Evolutionary conservation across 2,797 vertebrate species (phyloP), one percentile per base, ranked within the genome.

Genomic region (Macroramphosus scolopax): DNA sequence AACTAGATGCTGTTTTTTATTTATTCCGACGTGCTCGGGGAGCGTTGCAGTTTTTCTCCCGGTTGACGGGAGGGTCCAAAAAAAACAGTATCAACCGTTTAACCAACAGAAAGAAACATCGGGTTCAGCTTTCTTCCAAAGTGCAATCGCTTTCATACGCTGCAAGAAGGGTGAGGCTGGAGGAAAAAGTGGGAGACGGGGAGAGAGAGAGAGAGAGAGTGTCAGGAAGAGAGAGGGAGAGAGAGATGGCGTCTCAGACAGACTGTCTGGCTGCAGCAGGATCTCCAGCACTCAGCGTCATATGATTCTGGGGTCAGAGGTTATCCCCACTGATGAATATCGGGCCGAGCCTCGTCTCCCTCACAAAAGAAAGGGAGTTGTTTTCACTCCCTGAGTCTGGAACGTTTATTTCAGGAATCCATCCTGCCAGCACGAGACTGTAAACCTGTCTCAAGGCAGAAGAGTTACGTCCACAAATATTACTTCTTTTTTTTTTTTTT

Each of bases 251-350:
- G 77, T 87, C 88, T 81, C 82, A 87, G 87, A 84, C 89, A 92
- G 90, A 91, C 90, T 88, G 90, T 89, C 90, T 92, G 90, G 88
- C 90, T 92, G 87, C 90, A 78, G 55, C 71, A 28, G 80, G 89
- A 90, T 89, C 89, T 87, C 76, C 83, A 79, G 86, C 88, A 82
- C 89, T 88, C 86, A 82, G 83, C 85, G 77, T 91, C 89, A 90
- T 88, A 85, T 89, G 89, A 91, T 89, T 89, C 81, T 66, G 62
- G 62, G 87, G 90, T 89, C 87, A 89, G 63, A 89, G 89, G 89
- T 91, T 89, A 90, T 88, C 88, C 89, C 70, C 60, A 72, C 88
- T 89, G 90, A 92, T 91, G 90, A 87, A 88, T 91, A 91, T 91
- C 86, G 71, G 75, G 58, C 77, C 35, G 31, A 84, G 84, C 69